Percentiles rank a stretch among this genome's conserved stretches.
phyloP scores from a whole-genome alignment of 2,113 vertebrate species.

The Nycticorax nycticorax region DNA sequence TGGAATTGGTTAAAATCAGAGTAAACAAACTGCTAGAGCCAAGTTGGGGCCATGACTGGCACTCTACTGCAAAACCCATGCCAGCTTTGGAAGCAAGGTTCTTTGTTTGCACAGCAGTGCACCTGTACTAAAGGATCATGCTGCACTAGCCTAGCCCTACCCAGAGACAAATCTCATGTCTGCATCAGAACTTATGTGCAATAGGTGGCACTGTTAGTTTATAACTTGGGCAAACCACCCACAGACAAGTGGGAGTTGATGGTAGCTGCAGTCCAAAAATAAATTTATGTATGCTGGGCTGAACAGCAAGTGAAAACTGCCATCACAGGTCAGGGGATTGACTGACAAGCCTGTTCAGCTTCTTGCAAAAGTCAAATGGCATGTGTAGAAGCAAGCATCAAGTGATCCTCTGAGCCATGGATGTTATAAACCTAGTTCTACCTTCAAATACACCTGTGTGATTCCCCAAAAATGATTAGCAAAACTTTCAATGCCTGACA shows the following conservation, averaged over 20 bases:
- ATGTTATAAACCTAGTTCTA: background rate
- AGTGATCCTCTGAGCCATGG: background rate
- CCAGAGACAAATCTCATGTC: background rate
- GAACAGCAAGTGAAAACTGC: background rate
- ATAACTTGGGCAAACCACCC: background rate
- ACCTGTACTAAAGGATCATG: too few relatives aligned
- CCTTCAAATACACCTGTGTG: background rate
- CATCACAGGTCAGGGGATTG: background rate
- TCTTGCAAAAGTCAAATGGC: background rate
- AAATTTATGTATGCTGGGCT: background rate
- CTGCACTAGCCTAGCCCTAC: background rate
- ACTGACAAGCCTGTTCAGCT: background rate
- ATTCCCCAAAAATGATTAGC: background rate
- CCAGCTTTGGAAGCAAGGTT: background rate
- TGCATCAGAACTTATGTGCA: background rate
- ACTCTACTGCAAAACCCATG: background rate
- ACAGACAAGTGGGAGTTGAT: background rate
- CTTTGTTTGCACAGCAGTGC: background rate
- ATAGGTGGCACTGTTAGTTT: constrained; percentile 28
- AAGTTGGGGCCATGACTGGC: background rate
- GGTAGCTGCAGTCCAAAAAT: background rate
- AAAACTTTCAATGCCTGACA: background rate
- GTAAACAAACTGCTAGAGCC: background rate
- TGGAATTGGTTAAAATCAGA: background rate
- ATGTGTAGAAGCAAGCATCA: background rate